Percentiles rank a stretch among this genome's conserved stretches.
Evolutionary conservation across 2,797 vertebrate species (phyloP).

Genomic region (Tapirus indicus): DNA sequence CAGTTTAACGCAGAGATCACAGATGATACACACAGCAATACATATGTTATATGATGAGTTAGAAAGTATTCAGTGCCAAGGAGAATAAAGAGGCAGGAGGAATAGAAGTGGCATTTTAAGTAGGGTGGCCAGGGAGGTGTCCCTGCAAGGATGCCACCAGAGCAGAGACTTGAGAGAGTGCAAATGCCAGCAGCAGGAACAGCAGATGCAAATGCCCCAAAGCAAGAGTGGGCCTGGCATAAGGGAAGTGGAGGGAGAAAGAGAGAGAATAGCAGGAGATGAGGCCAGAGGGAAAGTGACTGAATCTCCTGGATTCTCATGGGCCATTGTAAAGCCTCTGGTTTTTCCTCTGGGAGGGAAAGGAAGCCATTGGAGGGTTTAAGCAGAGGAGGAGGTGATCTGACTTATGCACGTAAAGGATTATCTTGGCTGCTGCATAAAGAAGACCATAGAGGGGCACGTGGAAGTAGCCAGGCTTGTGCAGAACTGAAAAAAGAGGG

Average conservation of each 20-base stretch:
- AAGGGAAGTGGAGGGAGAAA: not conserved
- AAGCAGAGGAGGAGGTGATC: not conserved
- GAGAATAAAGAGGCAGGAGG: not conserved
- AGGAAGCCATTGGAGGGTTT: not conserved
- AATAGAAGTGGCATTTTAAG: not conserved
- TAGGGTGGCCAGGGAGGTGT: not conserved
- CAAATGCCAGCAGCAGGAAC: not conserved
- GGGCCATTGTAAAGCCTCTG: not conserved
- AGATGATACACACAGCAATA: not conserved
- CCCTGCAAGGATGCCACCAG: not conserved
- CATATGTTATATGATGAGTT: too few relatives aligned
- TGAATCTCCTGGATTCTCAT: not conserved
- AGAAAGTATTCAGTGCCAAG: not conserved
- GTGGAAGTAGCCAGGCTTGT: not conserved
- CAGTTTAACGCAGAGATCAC: not conserved
- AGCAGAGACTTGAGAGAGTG: not conserved
- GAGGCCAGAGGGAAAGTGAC: not conserved
- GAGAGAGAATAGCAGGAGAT: not conserved
- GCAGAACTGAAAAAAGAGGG: not conserved
- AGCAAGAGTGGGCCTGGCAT: not conserved
- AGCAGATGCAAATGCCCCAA: not conserved
- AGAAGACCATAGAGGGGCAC: not conserved
- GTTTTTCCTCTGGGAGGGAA: not conserved
- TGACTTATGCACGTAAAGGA: not conserved
- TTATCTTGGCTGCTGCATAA: not conserved